phyloP scores from a whole-genome alignment of 2,888 invertebrate species.

The Trissonchulus latispiculum region DNA sequence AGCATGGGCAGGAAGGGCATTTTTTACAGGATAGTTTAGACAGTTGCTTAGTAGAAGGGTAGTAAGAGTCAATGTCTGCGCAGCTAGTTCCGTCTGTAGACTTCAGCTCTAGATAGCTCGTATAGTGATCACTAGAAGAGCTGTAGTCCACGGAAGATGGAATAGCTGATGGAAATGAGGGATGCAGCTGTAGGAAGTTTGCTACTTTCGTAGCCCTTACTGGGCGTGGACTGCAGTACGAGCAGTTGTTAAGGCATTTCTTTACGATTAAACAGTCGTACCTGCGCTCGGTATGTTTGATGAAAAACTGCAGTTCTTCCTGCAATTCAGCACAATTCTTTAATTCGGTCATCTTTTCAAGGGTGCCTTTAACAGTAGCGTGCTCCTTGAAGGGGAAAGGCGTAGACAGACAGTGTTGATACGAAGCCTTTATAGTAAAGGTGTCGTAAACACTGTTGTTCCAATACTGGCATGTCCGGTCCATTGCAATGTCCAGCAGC shows the following conservation, averaged over 20 bases:
- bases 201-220: background rate
- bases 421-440: background rate
- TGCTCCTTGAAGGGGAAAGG: background rate
- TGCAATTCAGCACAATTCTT: background rate
- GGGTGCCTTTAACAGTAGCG: background rate
- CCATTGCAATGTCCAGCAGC: background rate
- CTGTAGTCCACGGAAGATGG: background rate
- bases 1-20: too few relatives aligned
- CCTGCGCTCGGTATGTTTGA: background rate
- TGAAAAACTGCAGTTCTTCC: background rate
- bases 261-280: background rate
- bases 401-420: background rate
- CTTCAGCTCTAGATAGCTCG: too few relatives aligned
- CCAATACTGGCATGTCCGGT: background rate
- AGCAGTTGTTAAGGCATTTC: background rate
- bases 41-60: too few relatives aligned
- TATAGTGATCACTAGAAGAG: too few relatives aligned
- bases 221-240: too few relatives aligned
- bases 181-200: background rate
- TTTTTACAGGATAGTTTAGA: too few relatives aligned
- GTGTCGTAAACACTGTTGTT: background rate
- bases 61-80: too few relatives aligned
- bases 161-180: background rate
- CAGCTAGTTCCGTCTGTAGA: too few relatives aligned
- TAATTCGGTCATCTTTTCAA: background rate